Evolutionary conservation across 2,113 vertebrate genomes (phyloP), one percentile per base, ranked within the genome.

Genomic region (Thunnus thynnus): DNA sequence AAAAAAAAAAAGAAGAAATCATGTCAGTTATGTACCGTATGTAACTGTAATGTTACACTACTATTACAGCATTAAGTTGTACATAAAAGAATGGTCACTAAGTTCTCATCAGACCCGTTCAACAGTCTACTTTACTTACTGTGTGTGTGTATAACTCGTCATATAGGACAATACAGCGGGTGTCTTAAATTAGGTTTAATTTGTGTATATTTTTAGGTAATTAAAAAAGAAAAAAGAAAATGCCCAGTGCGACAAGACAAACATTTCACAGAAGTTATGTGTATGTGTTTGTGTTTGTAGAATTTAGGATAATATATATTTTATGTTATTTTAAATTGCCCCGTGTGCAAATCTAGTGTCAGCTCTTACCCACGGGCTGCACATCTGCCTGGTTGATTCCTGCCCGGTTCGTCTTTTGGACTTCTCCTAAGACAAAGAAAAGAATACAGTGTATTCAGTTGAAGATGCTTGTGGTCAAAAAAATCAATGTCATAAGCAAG

Each of bases 361-460:
- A 11, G 13, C 6, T 48, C 93, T 91, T 92, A 95, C 95, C 95
- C 2, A 82, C 90, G 11, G 95, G 95, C 52, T 96, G 95, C 14
- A 96, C 70, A 46, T 95, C 95, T 52, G 82, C 92, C 86, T 95
- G 95, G 70, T 93, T 94, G 80, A 96, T 92, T 87, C 91, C 95
- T 18, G 87, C 54, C 78, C 95, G 84, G 76, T 96, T 95, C 0
- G 44, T 3, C 47, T 83, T 94, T 41, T 96, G 95, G n/a, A 92
- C 82, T 30, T 93, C 51, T 68, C 92, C 95, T 96, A 16, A 36
- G 41, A 10, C 2, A 4, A 20, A 25, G n/a, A 48, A 25, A 47
- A 64, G 11, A 68, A 22, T 3, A 77, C 16, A 71, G 57, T 27
- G 11, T 11, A 58, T 20, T 48, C n/a, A 30, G 3, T 7, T 11